Conservation (phyloP, 2,888 invertebrate species). For the Plemyria rubiginata region DNA sequence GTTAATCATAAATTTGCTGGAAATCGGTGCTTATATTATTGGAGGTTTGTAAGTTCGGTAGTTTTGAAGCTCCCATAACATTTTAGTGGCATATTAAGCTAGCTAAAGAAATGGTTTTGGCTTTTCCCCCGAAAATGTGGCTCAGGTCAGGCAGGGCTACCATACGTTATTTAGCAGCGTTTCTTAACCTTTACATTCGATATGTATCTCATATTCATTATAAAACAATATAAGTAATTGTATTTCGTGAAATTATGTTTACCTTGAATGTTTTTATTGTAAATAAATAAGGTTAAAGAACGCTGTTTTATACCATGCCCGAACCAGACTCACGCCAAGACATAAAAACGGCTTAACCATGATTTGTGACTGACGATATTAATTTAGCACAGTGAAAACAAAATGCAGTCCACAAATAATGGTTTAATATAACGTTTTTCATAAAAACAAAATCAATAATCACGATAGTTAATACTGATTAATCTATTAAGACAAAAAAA, state of each 20-base stretch:
- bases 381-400: too few relatives aligned
- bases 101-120: conserved; percentile 6
- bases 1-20: neutral
- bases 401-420: too few relatives aligned
- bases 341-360: neutral
- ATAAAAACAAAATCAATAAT: too few relatives aligned
- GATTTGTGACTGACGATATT: too few relatives aligned
- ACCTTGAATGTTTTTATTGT: neutral
- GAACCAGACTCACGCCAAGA: conserved; percentile 11
- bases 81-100: neutral
- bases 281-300: conserved; percentile 16
- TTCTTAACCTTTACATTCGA: conserved; percentile 11
- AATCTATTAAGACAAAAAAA: too few relatives aligned
- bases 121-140: conserved; percentile 5
- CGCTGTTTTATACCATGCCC: conserved; percentile 14
- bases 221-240: neutral
- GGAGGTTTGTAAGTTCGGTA: neutral
- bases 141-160: conserved; percentile 20
- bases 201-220: neutral
- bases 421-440: too few relatives aligned
- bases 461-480: too few relatives aligned
- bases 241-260: too few relatives aligned
- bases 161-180: conserved; percentile 21
- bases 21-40: neutral
- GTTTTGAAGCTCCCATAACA: neutral